phyloP scores from a whole-genome alignment of 23 tunicate genomes.

The Oikopleura dioica region DNA sequence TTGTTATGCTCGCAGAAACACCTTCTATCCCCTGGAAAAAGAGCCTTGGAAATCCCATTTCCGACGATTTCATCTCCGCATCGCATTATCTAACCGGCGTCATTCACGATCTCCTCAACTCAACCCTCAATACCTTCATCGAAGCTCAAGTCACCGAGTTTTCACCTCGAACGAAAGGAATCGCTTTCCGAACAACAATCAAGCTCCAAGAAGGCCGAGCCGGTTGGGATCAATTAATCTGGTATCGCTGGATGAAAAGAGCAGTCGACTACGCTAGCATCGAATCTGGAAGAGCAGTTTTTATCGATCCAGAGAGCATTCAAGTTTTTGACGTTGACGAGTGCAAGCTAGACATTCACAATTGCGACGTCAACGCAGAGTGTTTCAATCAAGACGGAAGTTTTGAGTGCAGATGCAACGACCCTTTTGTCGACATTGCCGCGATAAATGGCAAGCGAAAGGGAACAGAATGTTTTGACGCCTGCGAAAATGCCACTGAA shows the following conservation, averaged over 20 bases:
- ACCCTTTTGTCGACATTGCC: no score
- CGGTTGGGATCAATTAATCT: neutral
- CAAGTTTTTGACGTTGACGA: neutral
- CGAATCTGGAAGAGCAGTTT: neutral
- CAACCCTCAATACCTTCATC: neutral
- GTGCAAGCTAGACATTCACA: neutral
- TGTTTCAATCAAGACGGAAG: no score
- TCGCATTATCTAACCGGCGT: neutral
- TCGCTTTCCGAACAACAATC: neutral
- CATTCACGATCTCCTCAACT: neutral
- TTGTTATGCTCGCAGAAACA: no score
- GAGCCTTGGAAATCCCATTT: neutral
- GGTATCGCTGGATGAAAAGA: neutral
- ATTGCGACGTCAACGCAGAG: no score
- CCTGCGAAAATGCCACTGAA: no score
- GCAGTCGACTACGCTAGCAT: neutral
- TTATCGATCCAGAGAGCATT: neutral
- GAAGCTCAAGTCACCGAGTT: neutral
- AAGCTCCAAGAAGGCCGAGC: neutral
- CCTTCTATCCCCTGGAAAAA: conserved; percentile 3
- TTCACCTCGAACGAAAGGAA: no score
- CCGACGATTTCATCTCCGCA: neutral
- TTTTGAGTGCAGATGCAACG: no score
- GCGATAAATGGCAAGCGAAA: no score
- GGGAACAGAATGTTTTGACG: no score